These are phyloP conservation scores for Dreissena polymorpha DNA, from an alignment of 1,140 invertebrate species.

Conservation along the genomic window DNA sequence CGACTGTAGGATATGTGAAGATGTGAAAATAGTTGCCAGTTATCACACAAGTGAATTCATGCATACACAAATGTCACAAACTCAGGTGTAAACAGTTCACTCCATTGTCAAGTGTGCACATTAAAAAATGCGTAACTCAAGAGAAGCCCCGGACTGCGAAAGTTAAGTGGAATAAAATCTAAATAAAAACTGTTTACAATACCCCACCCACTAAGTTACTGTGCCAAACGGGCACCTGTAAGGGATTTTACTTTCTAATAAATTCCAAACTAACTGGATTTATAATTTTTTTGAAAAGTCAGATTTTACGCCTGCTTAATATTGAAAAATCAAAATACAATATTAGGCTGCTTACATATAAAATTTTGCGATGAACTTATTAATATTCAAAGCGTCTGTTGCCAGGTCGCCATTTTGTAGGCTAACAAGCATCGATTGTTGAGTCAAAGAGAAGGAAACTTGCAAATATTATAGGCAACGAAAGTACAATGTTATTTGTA, in stretches of 20 bases:
- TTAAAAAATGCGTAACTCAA: no score
- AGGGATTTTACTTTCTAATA: neutral
- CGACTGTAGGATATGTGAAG: no score
- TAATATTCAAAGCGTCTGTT: slow-evolving; percentile 58
- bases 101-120: no score
- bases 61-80: neutral
- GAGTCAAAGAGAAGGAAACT: no score
- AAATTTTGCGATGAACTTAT: neutral
- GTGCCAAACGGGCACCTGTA: slow-evolving; percentile 45
- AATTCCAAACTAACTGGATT: neutral
- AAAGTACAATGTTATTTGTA: no score
- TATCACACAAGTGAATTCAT: neutral
- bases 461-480: no score
- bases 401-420: slow-evolving; percentile 71
- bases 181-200: slow-evolving; percentile 29
- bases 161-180: no score
- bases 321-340: neutral
- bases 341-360: neutral
- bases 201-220: slow-evolving; percentile 53
- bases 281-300: neutral
- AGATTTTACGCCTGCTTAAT: neutral
- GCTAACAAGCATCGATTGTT: neutral
- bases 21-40: neutral
- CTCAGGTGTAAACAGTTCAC: neutral
- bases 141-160: no score